Evolutionary conservation across 2,113 vertebrate genomes (phyloP), one percentile per base, ranked within the genome.

Genomic region (Hyla sarda): DNA sequence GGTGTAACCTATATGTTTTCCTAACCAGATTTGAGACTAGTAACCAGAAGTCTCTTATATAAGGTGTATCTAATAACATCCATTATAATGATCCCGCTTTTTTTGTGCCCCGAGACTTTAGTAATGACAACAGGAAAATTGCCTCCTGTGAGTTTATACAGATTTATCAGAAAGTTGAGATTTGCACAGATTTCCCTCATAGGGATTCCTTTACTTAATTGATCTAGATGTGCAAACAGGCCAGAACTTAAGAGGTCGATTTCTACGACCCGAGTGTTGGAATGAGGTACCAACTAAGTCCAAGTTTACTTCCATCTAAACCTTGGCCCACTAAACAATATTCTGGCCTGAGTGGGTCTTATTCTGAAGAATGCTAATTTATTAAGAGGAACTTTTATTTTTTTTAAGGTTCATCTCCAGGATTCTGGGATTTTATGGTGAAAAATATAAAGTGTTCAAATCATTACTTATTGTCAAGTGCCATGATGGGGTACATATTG

Each of bases 1-100:
- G 83, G 77, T 84, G 72, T 76, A 76, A 76, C 72, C 67, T 54
- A 83, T 72, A 56, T 73, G 82, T 73, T 83, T 83, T 83, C 21
- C 52, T 37, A 56, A 21, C 82, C 72, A 56, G 65, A 25, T 28
- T 28, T 5, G 62, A n/a, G 19, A 71, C 67, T 71, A 50, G 54
- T 60, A 48, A 65, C 25, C n/a, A 76, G 73, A 65, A 76, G 72
- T 58, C 83, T 62, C 41, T 50, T 83, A 34, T 83, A 73, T 56
- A 83, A 72, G 67, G 14, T 25, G 37, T 58, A 84, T 84, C 71
- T 62, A 45, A 62, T 84, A 65, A 62, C 73, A 84, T 21, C 52
- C 82, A 75, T 76, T 75, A 84, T 54, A 23, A 30, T 48, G 45
- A 72, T 83, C 13, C 50, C 21, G 77, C 77, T 80, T 77, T 21